A percentile compares a stretch with the other conserved stretches of the same genome.
These are phyloP conservation scores for Paramuricea clavata DNA, from an alignment of 92 coral and sea anemone genomes.

Conservation along the genomic window DNA sequence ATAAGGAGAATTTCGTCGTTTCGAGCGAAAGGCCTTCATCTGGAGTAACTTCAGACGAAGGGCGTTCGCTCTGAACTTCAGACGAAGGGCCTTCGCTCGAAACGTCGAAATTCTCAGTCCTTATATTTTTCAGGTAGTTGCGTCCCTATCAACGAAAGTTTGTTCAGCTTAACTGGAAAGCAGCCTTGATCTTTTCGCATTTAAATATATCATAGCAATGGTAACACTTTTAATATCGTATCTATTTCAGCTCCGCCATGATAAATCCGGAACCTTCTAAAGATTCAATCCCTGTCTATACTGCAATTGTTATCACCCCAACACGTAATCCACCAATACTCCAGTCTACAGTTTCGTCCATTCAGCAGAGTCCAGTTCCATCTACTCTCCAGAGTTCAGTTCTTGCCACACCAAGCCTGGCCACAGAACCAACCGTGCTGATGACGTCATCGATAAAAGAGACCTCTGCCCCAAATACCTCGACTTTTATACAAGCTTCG, in stretches of 20 bases:
- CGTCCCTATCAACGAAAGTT: too few species aligned
- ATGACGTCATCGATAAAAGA: background rate
- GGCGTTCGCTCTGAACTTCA: too few species aligned
- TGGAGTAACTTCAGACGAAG: too few species aligned
- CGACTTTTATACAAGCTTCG: background rate
- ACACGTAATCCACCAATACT: background rate
- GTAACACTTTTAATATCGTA: too few species aligned
- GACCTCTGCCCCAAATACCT: background rate
- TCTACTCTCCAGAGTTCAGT: background rate
- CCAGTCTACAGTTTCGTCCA: background rate
- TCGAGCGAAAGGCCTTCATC: too few species aligned
- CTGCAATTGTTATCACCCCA: background rate
- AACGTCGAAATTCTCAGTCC: too few species aligned
- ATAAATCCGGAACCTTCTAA: background rate
- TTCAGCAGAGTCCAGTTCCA: background rate
- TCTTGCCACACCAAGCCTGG: background rate
- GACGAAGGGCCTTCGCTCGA: too few species aligned
- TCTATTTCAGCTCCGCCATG: background rate
- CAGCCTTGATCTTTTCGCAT: too few species aligned
- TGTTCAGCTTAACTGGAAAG: too few species aligned
- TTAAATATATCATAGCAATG: too few species aligned
- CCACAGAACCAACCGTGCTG: background rate
- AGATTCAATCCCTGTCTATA: background rate
- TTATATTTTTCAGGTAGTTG: too few species aligned
- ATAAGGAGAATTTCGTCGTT: too few species aligned